Conservation (phyloP, 1,140 invertebrate species). For the Papilio xuthus region DNA sequence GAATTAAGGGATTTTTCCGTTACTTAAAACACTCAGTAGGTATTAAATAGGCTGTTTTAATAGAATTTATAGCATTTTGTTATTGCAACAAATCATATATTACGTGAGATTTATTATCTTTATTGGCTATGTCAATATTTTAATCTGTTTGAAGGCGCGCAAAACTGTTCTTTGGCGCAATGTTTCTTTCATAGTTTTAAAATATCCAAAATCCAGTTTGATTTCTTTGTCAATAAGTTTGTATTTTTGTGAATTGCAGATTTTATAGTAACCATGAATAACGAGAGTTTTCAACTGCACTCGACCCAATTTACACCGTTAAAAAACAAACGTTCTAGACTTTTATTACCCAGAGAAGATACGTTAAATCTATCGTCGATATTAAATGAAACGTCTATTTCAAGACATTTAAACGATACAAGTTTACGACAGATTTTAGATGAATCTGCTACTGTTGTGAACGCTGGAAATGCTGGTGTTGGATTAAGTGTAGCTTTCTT, state of each 20-base stretch:
- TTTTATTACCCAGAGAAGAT: conserved; percentile 67
- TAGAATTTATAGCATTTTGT: background rate
- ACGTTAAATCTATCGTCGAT: conserved; percentile 73
- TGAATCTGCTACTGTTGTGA: conserved; percentile 69
- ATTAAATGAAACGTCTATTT: conserved; percentile 72
- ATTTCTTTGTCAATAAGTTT: conserved; percentile 6
- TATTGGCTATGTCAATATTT: background rate
- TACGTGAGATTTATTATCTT: background rate
- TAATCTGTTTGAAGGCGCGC: background rate
- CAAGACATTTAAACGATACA: conserved; percentile 76
- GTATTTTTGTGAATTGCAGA: background rate
- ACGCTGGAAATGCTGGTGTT: conserved; percentile 63
- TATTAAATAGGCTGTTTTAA: background rate
- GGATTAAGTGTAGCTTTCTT: conserved; percentile 72
- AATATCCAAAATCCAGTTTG: conserved; percentile 1
- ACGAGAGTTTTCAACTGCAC: conserved; percentile 62
- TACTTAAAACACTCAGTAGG: background rate
- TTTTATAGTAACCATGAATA: conserved; percentile 52
- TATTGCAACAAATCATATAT: background rate
- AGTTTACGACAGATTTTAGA: conserved; percentile 73
- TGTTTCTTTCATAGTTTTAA: conserved; percentile 9
- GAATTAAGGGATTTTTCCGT: background rate
- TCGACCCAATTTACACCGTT: conserved; percentile 67
- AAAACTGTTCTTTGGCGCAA: conserved; percentile 11
- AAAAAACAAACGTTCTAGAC: conserved; percentile 60